Evolutionary conservation across 2,888 invertebrate genomes (phyloP), one percentile per base, ranked within the genome.

Genomic region (Psococerastis gibbosa): DNA sequence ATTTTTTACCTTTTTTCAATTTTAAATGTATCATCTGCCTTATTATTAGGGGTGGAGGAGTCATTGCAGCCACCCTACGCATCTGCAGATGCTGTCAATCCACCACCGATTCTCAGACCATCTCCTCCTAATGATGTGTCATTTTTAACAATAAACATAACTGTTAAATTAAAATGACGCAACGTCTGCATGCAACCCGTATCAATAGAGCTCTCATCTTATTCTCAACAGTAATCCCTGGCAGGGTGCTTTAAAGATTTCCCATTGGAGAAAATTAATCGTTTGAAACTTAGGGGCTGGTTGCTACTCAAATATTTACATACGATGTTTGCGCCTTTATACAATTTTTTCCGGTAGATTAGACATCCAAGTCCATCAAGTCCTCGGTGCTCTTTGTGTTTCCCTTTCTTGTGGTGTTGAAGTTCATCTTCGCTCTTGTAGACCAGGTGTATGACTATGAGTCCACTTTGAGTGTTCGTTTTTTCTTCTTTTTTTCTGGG

Each of bases 281-380:
- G 38, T 38, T 38, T 20, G 38, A 20, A 38, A 18, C 18, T 38
- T 34, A 13, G 17, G 22, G n/a, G 22, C 22, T 38, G 22, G 13
- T 16, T 38, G 38, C 20, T 38, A 38, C 20, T 38, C 38, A 38
- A 38, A 38, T 38, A 38, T 38, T 38, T 38, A 38, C 38, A 38
- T 38, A 38, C n/a, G 20, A 13, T 20, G 17, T 38, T 38, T 38
- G 20, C 4, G 38, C 22, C 38, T 38, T 33, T 33, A 33, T 16
- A 9, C 33, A 9, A 16, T 17, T 9, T 33, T 38, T 38, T 38
- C 15, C 20, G 38, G 38, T 38, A 38, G 18, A 38, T 38, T 38
- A 20, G 20, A 33, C 17, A 18, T 38, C 20, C 20, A 13, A 38
- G 38, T 18, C 38, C 20, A 11, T 38, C 20, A 20, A 38, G 38